These are phyloP conservation scores for Poeciliopsis paucimaculata DNA, from an alignment of 2,797 vertebrate species.

Conservation along the genomic window DNA sequence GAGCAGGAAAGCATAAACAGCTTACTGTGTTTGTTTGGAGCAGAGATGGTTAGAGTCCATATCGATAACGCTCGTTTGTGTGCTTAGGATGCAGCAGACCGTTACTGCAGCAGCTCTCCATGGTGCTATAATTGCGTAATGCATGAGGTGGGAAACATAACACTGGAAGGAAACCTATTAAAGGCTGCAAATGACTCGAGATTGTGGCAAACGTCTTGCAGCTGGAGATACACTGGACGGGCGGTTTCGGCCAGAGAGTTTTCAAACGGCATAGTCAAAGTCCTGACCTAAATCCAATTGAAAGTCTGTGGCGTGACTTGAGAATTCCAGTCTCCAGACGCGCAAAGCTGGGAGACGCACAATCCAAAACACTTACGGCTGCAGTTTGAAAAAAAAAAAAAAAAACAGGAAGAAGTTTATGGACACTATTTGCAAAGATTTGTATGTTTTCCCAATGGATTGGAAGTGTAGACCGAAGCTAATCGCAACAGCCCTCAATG, in stretches of 20 bases:
- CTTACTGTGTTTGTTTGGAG: neutral
- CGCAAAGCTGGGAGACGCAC: neutral
- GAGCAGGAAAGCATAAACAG: neutral
- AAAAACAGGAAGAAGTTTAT: neutral
- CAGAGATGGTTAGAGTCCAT: neutral
- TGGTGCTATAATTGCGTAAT: neutral
- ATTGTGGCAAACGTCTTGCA: neutral
- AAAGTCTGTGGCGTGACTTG: neutral
- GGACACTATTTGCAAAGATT: neutral
- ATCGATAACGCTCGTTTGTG: neutral
- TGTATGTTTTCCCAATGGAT: conserved; percentile 50
- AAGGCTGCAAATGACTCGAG: neutral
- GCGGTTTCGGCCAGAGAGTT: neutral
- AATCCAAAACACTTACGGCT: neutral
- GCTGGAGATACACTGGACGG: neutral
- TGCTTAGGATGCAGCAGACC: neutral
- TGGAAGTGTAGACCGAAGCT: conserved; percentile 48
- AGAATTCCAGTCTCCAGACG: neutral
- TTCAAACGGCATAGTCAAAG: neutral
- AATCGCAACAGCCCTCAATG: conserved; percentile 67
- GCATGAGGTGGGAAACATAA: neutral
- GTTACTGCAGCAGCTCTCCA: neutral
- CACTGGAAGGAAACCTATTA: neutral
- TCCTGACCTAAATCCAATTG: neutral
- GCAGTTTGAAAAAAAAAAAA: neutral